phyloP scores from a whole-genome alignment of 2,888 invertebrate genomes.

The Troides oblongomaculatus region DNA sequence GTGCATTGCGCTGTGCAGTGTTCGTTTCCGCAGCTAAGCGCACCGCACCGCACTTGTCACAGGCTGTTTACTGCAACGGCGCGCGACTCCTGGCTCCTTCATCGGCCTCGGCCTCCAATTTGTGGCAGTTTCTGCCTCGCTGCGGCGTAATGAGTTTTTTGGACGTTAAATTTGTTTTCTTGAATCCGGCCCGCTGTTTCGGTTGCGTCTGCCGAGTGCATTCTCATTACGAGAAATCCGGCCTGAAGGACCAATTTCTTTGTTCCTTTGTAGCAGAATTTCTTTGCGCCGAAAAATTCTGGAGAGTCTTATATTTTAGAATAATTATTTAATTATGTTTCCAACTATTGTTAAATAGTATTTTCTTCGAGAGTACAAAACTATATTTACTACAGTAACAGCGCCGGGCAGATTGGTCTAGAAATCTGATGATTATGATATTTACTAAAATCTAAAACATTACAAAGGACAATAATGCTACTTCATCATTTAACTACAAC shows the following conservation, averaged over 20 bases:
- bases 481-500: too few species aligned
- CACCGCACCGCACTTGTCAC: slow-evolving; percentile 35
- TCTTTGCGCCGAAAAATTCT: too few species aligned
- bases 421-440: too few species aligned
- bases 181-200: slow-evolving; percentile 33
- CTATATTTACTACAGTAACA: too few species aligned
- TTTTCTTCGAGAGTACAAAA: too few species aligned
- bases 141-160: slow-evolving; percentile 46
- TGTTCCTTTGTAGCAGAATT: neutral
- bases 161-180: slow-evolving; percentile 40
- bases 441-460: too few species aligned
- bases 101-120: slow-evolving; percentile 40
- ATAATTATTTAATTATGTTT: too few species aligned
- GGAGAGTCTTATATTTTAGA: too few species aligned
- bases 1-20: slow-evolving; percentile 17
- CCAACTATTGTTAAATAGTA: too few species aligned
- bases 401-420: too few species aligned
- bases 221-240: slow-evolving; percentile 27
- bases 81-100: slow-evolving; percentile 35
- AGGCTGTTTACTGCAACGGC: slow-evolving; percentile 40
- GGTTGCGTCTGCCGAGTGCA: slow-evolving; percentile 31
- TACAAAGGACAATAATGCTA: too few species aligned
- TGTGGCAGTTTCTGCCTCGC: slow-evolving; percentile 40
- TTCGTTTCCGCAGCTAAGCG: slow-evolving; percentile 33
- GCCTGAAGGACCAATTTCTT: slow-evolving; percentile 24